These are phyloP conservation scores for Parelbella ahira DNA, from an alignment of 2,888 invertebrate species.

Conservation along the genomic window DNA sequence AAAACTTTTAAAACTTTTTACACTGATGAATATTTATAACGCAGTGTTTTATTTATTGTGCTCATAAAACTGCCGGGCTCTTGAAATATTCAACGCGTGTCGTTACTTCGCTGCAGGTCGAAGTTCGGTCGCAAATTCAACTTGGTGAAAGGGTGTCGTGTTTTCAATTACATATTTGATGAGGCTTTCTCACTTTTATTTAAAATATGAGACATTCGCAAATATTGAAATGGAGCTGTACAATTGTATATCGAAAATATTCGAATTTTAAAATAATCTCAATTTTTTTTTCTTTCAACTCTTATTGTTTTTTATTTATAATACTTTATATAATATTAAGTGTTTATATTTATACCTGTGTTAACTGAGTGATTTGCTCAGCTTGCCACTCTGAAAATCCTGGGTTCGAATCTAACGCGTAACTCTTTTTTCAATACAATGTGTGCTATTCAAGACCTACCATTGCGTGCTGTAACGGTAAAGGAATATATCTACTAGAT, in stretches of 20 bases:
- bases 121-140: conserved; percentile 24
- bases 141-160: conserved; percentile 20
- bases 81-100: conserved; percentile 22
- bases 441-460: too few relatives aligned
- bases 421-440: too few relatives aligned
- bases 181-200: conserved; percentile 3
- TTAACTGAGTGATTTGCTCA: too few relatives aligned
- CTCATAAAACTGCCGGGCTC: conserved; percentile 18
- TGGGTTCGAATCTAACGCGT: too few relatives aligned
- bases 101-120: conserved; percentile 17
- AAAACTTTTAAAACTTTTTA: conserved; percentile 11
- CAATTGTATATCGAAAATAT: too few relatives aligned
- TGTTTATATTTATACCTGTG: neutral
- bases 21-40: conserved; percentile 19
- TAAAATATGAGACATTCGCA: neutral
- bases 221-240: neutral
- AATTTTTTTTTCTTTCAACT: too few relatives aligned
- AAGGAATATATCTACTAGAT: too few relatives aligned
- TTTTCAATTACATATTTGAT: conserved; percentile 17
- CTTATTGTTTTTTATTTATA: too few relatives aligned
- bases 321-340: too few relatives aligned
- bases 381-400: too few relatives aligned
- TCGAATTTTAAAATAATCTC: too few relatives aligned
- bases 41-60: conserved; percentile 21
- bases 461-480: too few relatives aligned